Evolutionary conservation across 2,888 invertebrate species (phyloP).

Genomic region (Miltochrista miniata): DNA sequence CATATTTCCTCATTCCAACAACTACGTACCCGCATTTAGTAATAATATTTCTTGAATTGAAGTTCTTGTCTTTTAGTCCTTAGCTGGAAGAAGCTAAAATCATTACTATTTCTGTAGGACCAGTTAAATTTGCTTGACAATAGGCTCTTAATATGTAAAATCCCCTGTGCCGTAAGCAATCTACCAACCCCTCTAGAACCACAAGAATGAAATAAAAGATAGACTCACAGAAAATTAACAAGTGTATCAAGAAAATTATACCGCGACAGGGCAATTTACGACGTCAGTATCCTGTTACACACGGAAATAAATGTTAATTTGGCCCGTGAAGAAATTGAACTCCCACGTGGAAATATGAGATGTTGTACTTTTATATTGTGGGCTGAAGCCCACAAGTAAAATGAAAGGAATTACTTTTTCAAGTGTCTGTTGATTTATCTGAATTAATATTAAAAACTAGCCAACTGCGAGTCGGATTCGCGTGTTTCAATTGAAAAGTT

Average conservation of each 20-base stretch:
- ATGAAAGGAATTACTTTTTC: not conserved
- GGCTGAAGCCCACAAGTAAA: not conserved
- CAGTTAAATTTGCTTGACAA: too few species aligned
- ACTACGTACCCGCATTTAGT: too few species aligned
- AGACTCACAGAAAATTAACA: not conserved
- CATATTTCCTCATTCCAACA: too few species aligned
- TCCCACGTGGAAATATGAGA: conserved; percentile 1
- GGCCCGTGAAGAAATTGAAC: conserved; percentile 4
- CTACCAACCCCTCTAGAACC: not conserved
- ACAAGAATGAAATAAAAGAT: not conserved
- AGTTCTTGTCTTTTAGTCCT: too few species aligned
- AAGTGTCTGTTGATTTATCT: not conserved
- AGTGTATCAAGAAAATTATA: not conserved
- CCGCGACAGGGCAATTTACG: conserved; percentile 4
- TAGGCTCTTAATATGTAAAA: too few species aligned
- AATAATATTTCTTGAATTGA: too few species aligned
- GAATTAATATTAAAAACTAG: too few species aligned
- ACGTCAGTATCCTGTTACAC: not conserved
- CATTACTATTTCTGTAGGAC: too few species aligned
- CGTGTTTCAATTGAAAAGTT: too few species aligned
- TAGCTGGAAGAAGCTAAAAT: too few species aligned
- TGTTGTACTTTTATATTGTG: conserved; percentile 1
- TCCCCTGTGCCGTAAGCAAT: too few species aligned
- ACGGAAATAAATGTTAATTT: conserved; percentile 5
- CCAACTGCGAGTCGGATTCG: too few species aligned